Evolutionary conservation across 2,113 vertebrate species (phyloP).

Genomic region (Prunella fulvescens): DNA sequence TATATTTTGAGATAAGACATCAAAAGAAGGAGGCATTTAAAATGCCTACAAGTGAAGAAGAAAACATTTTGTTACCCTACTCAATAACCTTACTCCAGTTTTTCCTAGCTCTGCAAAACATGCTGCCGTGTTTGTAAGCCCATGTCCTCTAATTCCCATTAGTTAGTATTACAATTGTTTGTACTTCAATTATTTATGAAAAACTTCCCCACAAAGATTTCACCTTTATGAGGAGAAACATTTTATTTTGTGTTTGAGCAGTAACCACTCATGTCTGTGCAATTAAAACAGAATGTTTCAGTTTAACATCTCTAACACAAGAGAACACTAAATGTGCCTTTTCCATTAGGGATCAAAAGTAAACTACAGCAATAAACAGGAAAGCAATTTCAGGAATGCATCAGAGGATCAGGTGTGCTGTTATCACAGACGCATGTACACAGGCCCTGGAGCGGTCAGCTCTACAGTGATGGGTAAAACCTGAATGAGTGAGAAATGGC

Average conservation of each 20-base stretch:
- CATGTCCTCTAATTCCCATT: slow-evolving; percentile 12
- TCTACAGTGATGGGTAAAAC: background rate
- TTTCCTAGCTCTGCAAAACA: background rate
- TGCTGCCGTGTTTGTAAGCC: background rate
- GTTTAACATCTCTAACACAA: slow-evolving; percentile 1
- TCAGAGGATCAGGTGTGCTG: background rate
- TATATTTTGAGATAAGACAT: background rate
- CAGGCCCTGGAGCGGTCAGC: background rate
- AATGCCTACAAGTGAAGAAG: background rate
- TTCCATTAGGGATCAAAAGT: slow-evolving; percentile 49
- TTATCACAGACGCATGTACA: background rate
- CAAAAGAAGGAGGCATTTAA: background rate
- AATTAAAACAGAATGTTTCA: slow-evolving; percentile 47
- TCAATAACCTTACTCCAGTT: background rate
- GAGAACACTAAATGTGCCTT: slow-evolving; percentile 41
- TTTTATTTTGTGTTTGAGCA: slow-evolving; percentile 25
- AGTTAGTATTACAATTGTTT: slow-evolving; percentile 32
- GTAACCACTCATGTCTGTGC: background rate
- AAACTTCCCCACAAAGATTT: slow-evolving; percentile 30
- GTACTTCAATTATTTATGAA: slow-evolving; percentile 52
- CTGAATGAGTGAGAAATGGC: background rate
- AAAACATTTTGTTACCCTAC: background rate
- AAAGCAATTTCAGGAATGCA: background rate
- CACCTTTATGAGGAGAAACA: slow-evolving; percentile 29
- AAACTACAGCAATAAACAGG: slow-evolving; percentile 37